phyloP scores from a whole-genome alignment of 2,888 invertebrate species.

The Polietes domitor region DNA sequence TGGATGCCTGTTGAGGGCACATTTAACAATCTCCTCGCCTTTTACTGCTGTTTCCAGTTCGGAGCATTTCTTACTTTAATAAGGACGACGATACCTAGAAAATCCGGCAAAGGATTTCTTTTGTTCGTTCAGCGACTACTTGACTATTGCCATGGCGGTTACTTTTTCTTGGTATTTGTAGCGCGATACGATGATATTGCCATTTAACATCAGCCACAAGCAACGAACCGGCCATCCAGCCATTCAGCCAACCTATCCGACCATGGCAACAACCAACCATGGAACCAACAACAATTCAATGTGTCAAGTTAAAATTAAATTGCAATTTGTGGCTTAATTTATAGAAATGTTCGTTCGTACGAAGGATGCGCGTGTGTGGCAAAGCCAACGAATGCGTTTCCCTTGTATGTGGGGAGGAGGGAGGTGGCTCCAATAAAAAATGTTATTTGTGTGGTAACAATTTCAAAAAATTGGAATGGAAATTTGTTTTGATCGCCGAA shows the following conservation, averaged over 20 bases:
- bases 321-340: constrained; percentile 70
- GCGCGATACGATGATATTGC: constrained; percentile 15
- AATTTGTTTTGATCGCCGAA: constrained; percentile 29
- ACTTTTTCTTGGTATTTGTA: background rate
- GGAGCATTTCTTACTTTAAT: constrained; percentile 13
- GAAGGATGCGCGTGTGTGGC: background rate
- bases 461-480: constrained; percentile 6
- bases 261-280: background rate
- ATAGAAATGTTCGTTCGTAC: constrained; percentile 46
- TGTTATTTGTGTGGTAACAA: constrained; percentile 22
- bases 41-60: constrained; percentile 11
- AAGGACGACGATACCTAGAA: background rate
- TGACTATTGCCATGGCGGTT: background rate
- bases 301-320: constrained; percentile 69
- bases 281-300: constrained; percentile 56
- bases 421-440: background rate
- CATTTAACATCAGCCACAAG: constrained; percentile 20
- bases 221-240: background rate
- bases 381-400: background rate
- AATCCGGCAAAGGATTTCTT: background rate
- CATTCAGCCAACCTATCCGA: background rate
- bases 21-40: background rate
- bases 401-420: background rate
- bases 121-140: background rate
- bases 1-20: background rate